Percentiles rank a stretch among this genome's conserved stretches.
Conservation (phyloP, 2,888 invertebrate species). For the Philaethria dido region DNA sequence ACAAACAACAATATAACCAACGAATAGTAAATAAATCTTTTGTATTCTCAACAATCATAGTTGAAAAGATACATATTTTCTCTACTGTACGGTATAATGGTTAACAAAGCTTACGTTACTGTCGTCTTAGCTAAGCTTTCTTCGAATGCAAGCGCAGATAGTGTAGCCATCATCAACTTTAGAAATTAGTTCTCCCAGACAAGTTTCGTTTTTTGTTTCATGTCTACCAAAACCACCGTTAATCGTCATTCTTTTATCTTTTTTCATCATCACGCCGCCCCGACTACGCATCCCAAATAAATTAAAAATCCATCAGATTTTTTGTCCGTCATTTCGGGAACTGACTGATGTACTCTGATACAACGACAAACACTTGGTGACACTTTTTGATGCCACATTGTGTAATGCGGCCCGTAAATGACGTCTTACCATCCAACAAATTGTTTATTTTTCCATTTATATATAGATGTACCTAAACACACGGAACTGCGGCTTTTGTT, state of each 20-base stretch:
- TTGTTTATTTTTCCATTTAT: constrained; percentile 13
- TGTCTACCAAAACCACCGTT: constrained; percentile 51
- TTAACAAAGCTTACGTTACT: background rate
- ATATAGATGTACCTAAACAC: background rate
- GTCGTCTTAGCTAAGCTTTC: constrained; percentile 5
- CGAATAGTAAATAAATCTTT: background rate
- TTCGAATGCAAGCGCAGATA: constrained; percentile 1
- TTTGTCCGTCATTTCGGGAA: constrained; percentile 53
- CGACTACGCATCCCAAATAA: constrained; percentile 62
- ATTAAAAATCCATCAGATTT: constrained; percentile 71
- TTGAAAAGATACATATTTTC: background rate
- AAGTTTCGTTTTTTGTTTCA: constrained; percentile 26
- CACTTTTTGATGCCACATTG: constrained; percentile 39
- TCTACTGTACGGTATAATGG: background rate
- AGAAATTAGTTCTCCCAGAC: constrained; percentile 31
- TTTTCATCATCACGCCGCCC: constrained; percentile 56
- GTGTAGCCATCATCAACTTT: constrained; percentile 13
- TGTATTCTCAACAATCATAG: background rate
- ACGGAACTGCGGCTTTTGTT: background rate
- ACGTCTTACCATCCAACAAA: background rate
- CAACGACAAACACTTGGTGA: constrained; percentile 50
- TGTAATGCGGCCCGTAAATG: constrained; percentile 14
- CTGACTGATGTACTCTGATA: constrained; percentile 42
- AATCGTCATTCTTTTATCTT: constrained; percentile 52
- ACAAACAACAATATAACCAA: background rate